Evolutionary conservation across 2,888 invertebrate species (phyloP).

Genomic region (Dryobota labecula): DNA sequence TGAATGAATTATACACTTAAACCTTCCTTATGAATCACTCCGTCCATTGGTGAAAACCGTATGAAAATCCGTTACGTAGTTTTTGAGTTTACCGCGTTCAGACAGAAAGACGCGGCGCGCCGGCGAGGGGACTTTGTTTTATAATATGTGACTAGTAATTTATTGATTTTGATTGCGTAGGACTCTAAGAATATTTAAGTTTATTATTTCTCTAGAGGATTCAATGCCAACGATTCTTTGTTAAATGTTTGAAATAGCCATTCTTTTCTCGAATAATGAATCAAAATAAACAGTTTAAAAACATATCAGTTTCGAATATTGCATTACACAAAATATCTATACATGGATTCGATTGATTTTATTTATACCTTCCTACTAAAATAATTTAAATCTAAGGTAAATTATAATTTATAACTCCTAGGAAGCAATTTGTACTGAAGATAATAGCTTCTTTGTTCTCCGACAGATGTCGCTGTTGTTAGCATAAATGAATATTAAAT

Average conservation of each 20-base stretch:
- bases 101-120: too few species aligned
- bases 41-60: too few species aligned
- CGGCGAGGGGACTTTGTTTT: too few species aligned
- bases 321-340: not conserved
- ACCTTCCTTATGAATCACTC: too few species aligned
- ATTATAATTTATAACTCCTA: slow-evolving; percentile 50
- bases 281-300: not conserved
- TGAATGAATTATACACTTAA: too few species aligned
- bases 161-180: not conserved
- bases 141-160: too few species aligned
- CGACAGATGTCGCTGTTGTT: slow-evolving; percentile 68
- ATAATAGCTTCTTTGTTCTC: slow-evolving; percentile 63
- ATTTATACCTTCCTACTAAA: slow-evolving; percentile 2
- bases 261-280: not conserved
- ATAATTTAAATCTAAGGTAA: slow-evolving; percentile 32
- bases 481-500: slow-evolving; percentile 72
- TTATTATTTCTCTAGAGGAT: not conserved
- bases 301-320: not conserved
- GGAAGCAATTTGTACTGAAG: slow-evolving; percentile 61
- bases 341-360: not conserved
- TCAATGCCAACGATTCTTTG: not conserved
- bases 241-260: not conserved
- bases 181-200: not conserved
- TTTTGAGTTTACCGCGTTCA: too few species aligned
- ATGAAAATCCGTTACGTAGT: too few species aligned